Evolutionary conservation across 2,113 vertebrate species (phyloP).

Genomic region (Pycnonotus jocosus): DNA sequence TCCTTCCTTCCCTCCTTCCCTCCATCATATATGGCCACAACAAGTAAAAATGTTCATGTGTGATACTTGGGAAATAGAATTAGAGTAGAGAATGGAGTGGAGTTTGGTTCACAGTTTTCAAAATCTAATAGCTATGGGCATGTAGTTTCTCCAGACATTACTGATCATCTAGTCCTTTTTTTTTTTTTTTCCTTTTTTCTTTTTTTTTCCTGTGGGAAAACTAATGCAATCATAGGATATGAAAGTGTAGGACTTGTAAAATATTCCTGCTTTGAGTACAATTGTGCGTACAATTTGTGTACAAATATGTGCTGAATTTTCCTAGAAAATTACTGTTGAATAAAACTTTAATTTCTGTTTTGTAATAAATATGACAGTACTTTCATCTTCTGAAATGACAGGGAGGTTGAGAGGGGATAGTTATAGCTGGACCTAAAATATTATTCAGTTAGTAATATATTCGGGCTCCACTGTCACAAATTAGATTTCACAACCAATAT

Average conservation of each 20-base stretch:
- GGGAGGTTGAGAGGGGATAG: background rate
- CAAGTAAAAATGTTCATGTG: background rate
- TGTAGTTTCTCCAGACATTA: background rate
- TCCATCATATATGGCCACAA: background rate
- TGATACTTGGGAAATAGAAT: background rate
- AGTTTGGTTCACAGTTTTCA: background rate
- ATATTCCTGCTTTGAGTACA: background rate
- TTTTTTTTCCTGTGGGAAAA: too few species aligned
- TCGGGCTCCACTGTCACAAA: background rate
- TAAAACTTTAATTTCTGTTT: background rate
- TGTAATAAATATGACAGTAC: background rate
- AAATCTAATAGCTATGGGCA: background rate
- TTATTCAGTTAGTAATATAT: background rate
- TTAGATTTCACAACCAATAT: background rate
- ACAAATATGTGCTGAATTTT: background rate
- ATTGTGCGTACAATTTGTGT: too few species aligned
- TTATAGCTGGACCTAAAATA: background rate
- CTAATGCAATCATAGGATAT: background rate
- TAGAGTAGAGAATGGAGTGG: background rate
- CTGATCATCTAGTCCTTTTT: background rate
- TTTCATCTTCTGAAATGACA: background rate
- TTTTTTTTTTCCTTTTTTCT: too few species aligned
- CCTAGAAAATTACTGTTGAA: background rate
- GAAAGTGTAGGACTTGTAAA: background rate
- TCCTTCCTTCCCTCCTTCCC: background rate